phyloP scores from a whole-genome alignment of 2,888 invertebrate genomes.

The Drosophila fulvimacula region DNA sequence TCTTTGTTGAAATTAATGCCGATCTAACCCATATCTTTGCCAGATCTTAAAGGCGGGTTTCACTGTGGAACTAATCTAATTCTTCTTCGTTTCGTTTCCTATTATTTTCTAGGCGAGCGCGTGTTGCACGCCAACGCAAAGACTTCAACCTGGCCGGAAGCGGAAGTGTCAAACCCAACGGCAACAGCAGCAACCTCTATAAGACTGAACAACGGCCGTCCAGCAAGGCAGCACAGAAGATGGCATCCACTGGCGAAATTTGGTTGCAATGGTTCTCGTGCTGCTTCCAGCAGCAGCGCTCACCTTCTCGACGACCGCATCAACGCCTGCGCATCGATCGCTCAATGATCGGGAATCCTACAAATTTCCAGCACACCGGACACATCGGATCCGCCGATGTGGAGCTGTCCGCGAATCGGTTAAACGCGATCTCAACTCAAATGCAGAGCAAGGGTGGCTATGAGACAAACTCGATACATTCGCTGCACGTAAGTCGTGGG shows the following conservation, averaged over 20 bases:
- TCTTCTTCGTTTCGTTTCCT: neutral
- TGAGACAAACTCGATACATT: constrained; percentile 87
- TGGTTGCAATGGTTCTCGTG: constrained; percentile 97
- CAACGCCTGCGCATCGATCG: constrained; percentile 92
- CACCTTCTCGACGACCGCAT: constrained; percentile 88
- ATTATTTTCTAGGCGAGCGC: constrained; percentile 32
- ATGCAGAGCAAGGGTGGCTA: constrained; percentile 99
- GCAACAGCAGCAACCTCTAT: constrained; percentile 27
- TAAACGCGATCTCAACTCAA: constrained; percentile 95
- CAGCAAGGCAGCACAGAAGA: constrained; percentile 81
- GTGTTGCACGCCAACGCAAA: constrained; percentile 46
- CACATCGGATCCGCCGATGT: constrained; percentile 96
- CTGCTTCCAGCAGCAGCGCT: constrained; percentile 93
- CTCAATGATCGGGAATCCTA: constrained; percentile 97
- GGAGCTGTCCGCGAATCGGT: constrained; percentile 92
- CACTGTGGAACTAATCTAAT: constrained; percentile 6
- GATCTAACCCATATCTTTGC: constrained; percentile 3
- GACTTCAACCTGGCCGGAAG: constrained; percentile 65
- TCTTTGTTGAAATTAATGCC: neutral
- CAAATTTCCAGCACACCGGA: constrained; percentile 96
- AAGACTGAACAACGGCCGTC: constrained; percentile 56
- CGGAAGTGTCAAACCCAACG: constrained; percentile 43
- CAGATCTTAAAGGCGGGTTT: neutral
- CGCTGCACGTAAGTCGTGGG: constrained; percentile 82
- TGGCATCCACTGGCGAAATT: constrained; percentile 92